These are phyloP conservation scores for Salminus brasiliensis DNA, from an alignment of 2,113 vertebrate species.

Conservation along the genomic window DNA sequence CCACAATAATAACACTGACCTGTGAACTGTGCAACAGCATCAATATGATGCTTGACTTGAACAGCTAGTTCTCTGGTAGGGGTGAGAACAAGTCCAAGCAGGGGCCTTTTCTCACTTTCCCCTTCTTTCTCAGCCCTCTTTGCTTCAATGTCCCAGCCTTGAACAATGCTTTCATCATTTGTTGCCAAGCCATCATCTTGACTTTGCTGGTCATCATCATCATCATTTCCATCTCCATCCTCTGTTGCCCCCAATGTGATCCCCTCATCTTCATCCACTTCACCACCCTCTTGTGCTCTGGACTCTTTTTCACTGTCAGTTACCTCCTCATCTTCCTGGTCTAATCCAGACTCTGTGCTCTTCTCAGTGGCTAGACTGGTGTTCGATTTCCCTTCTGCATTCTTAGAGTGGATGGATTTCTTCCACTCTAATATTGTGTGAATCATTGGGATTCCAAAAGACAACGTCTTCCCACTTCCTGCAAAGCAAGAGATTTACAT, in stretches of 20 bases:
- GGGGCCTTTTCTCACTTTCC: constrained; percentile 68
- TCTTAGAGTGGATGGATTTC: constrained; percentile 56
- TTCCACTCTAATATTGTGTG: constrained; percentile 89
- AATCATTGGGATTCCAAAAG: constrained; percentile 97
- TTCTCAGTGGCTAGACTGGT: too few relatives aligned
- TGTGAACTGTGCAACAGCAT: constrained; percentile 88
- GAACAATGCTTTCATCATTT: constrained; percentile 57
- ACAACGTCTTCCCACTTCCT: constrained; percentile 97
- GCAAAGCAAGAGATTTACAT: constrained; percentile 13
- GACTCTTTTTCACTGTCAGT: not conserved
- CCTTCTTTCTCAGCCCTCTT: constrained; percentile 24
- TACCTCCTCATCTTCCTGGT: not conserved
- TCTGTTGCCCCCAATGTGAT: constrained; percentile 6
- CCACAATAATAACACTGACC: constrained; percentile 71
- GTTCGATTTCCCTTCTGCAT: constrained; percentile 13
- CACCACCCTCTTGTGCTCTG: not conserved
- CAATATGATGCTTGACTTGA: constrained; percentile 95
- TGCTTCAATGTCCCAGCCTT: constrained; percentile 59
- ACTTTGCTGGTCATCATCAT: not conserved
- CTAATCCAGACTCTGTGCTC: constrained; percentile 5
- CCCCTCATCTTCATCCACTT: constrained; percentile 24
- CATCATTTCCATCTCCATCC: not conserved
- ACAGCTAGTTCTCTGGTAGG: constrained; percentile 96
- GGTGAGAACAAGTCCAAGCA: constrained; percentile 91
- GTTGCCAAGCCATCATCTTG: constrained; percentile 44